A percentile compares a stretch with the other conserved stretches of the same genome.
These are phyloP conservation scores for Cerceris rybyensis DNA, from an alignment of 2,888 invertebrate species.

Conservation along the genomic window DNA sequence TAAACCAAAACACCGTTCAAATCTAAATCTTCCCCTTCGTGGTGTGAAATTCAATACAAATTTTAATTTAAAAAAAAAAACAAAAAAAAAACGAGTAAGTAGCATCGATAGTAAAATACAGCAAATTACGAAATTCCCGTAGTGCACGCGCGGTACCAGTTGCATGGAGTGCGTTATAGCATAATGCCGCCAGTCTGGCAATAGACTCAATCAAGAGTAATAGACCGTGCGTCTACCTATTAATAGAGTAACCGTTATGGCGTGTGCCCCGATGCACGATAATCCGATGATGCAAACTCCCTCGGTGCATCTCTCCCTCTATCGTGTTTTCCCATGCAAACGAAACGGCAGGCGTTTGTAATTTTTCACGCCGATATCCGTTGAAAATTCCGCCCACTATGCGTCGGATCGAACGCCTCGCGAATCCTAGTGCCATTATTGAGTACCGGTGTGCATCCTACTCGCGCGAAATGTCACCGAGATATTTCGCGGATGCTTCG, in stretches of 20 bases:
- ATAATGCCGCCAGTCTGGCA: constrained; percentile 69
- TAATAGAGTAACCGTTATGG: constrained; percentile 66
- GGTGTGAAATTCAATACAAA: no score
- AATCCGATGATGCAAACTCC: constrained; percentile 47
- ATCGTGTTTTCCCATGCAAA: background rate
- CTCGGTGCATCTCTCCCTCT: background rate
- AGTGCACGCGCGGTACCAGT: constrained; percentile 22
- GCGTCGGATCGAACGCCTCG: no score
- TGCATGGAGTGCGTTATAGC: constrained; percentile 65
- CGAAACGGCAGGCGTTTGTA: no score
- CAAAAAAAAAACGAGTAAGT: constrained; percentile 16
- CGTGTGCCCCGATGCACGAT: constrained; percentile 51
- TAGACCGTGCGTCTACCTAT: constrained; percentile 71
- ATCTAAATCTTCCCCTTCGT: no score
- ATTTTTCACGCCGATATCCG: background rate
- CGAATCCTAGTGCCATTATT: no score
- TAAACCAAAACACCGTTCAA: no score
- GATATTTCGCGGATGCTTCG: background rate
- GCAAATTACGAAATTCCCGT: constrained; percentile 44
- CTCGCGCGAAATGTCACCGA: background rate
- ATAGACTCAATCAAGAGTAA: constrained; percentile 75
- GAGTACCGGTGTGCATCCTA: background rate
- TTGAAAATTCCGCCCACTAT: no score
- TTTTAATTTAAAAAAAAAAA: constrained; percentile 18
- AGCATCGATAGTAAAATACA: constrained; percentile 24